phyloP scores from a whole-genome alignment of 2,113 vertebrate genomes.

The Erythrocercus mccallii region DNA sequence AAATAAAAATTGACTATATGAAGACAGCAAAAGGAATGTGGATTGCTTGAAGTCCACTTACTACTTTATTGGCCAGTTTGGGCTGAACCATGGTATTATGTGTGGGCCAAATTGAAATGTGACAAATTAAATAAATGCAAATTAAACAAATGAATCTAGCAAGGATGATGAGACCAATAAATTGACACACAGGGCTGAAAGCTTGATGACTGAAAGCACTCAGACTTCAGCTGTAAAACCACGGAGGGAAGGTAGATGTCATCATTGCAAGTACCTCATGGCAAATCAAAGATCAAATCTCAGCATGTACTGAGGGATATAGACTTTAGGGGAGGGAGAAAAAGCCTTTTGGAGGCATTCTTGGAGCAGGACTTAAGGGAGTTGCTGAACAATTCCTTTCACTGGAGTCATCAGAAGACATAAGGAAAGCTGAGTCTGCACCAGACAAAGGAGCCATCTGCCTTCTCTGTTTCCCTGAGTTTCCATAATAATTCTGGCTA shows the following conservation, averaged over 20 bases:
- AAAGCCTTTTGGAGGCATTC: neutral
- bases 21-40: neutral
- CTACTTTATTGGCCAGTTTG: neutral
- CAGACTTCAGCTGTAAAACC: neutral
- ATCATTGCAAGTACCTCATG: neutral
- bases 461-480: neutral
- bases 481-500: neutral
- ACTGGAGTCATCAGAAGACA: neutral
- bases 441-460: neutral
- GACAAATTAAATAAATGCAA: neutral
- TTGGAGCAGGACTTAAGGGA: neutral
- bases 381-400: neutral
- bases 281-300: neutral
- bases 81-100: neutral
- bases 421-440: neutral
- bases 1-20: neutral
- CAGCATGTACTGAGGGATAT: neutral
- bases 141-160: neutral
- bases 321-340: neutral
- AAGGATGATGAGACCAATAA: neutral
- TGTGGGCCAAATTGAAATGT: neutral
- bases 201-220: neutral
- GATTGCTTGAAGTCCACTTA: neutral
- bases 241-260: rapidly evolving
- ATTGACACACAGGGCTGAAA: neutral